Evolutionary conservation across 2,888 invertebrate species (phyloP), one percentile per base, ranked within the genome.

Genomic region (Drosophila helvetica): DNA sequence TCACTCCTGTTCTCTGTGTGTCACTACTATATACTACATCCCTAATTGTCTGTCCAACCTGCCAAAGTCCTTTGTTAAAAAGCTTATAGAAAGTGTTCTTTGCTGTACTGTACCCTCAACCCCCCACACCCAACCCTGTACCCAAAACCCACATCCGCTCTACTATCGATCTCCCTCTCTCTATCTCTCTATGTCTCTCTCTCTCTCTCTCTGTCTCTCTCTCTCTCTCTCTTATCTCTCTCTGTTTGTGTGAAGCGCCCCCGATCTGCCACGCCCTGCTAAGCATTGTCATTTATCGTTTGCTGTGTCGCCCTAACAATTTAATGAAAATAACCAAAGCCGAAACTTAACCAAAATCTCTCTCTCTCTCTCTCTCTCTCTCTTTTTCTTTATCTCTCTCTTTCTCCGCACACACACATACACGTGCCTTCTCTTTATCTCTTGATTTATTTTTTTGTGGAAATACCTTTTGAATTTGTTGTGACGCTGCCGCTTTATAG

Each of bases 401-500:
- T 66, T n/a, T 30, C 22, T 62, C 46, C 33, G 42, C 17, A 27
- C 42, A 52, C 33, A 47, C 47, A 57, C 43, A 17, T 45, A 53
- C 61, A 64, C 38, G 55, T 62, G 50, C 50, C 57, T 42, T 57
- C 47, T 64, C 48, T 55, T 43, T 60, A 15, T 54, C 48, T 56
- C 48, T 47, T 38, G 46, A 42, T 69, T 27, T 51, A n/a, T 71
- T 61, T 61, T 73, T 57, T 65, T 66, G 66, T 58, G 18, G 68
- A 56, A 76, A 56, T 38, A 27, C 45, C 58, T 63, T 71, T 62
- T 61, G 47, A 73, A 50, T 72, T 67, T 55, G 43, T 56, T 66
- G 42, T 74, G 79, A 74, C 74, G 77, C 87, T 66, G 81, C 72
- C 70, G 73, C 80, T 73, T 73, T 65, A 45, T 93, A 96, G 96